A percentile compares a stretch with the other conserved stretches of the same genome.
phyloP scores from a whole-genome alignment of 2,113 vertebrate species.

The Trochalopteron elliotii region DNA sequence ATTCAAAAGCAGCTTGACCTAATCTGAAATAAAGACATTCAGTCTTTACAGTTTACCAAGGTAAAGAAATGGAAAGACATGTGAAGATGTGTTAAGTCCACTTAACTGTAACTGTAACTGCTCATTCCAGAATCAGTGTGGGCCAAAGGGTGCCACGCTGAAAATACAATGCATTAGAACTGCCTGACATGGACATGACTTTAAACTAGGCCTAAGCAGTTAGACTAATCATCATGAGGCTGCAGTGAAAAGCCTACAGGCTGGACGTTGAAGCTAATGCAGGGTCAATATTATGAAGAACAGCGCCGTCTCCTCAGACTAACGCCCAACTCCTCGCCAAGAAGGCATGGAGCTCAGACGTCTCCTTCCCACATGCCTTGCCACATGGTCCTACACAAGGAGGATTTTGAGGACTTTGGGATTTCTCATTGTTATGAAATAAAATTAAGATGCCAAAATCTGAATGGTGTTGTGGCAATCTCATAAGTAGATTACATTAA shows the following conservation, averaged over 20 bases:
- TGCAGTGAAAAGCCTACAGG: neutral
- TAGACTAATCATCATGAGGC: neutral
- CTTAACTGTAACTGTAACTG: neutral
- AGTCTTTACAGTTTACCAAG: neutral
- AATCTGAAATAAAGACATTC: neutral
- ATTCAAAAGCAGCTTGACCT: neutral
- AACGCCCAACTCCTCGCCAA: neutral
- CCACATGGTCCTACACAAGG: rapidly evolving
- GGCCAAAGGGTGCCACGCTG: neutral
- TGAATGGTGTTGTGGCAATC: neutral
- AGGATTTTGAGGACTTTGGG: neutral
- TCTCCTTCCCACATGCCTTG: rapidly evolving
- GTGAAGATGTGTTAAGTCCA: neutral
- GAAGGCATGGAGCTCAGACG: rapidly evolving
- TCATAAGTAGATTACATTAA: constrained; percentile 7
- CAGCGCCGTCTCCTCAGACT: rapidly evolving
- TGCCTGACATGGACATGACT: neutral
- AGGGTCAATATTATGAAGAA: rapidly evolving
- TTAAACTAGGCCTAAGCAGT: neutral
- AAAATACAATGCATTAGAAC: neutral
- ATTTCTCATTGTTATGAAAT: neutral
- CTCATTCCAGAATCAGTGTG: neutral
- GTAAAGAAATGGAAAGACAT: neutral
- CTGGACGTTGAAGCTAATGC: rapidly evolving
- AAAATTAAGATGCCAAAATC: constrained; percentile 16